phyloP scores from a whole-genome alignment of 2,888 invertebrate species.

The Amphipyra tragopoginis region DNA sequence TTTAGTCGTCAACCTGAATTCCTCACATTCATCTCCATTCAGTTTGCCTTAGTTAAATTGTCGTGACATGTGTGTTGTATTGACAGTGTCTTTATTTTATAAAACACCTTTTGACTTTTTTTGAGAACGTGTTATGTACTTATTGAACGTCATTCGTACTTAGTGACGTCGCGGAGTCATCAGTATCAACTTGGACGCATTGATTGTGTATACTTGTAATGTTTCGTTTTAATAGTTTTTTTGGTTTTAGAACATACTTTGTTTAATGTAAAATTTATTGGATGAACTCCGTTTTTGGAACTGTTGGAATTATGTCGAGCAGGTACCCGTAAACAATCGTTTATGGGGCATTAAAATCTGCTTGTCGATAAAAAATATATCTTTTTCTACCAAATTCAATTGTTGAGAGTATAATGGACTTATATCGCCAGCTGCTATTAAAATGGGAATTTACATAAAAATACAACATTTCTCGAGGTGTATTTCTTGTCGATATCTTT shows the following conservation, averaged over 20 bases:
- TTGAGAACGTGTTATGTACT: constrained; percentile 67
- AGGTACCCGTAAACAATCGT: too few relatives aligned
- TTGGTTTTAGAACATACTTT: neutral
- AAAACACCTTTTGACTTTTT: constrained; percentile 34
- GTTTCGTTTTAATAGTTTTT: constrained; percentile 36
- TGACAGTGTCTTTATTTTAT: constrained; percentile 50
- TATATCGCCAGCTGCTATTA: constrained; percentile 22
- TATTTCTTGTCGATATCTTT: constrained; percentile 74
- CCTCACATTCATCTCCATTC: constrained; percentile 13
- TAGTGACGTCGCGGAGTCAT: constrained; percentile 55
- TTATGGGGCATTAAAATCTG: too few relatives aligned
- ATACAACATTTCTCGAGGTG: constrained; percentile 61
- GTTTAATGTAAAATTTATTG: neutral
- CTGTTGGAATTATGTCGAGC: too few relatives aligned
- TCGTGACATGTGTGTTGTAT: constrained; percentile 59
- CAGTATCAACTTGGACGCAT: constrained; percentile 34
- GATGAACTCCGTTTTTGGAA: too few relatives aligned
- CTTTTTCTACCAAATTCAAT: too few relatives aligned
- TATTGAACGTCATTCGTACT: constrained; percentile 65
- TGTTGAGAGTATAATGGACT: too few relatives aligned
- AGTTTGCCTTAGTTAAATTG: constrained; percentile 46
- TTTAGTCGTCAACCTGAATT: constrained; percentile 11
- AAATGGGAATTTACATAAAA: constrained; percentile 34
- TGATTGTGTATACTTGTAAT: constrained; percentile 24
- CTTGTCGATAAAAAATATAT: too few relatives aligned